Conservation (phyloP, 2,797 vertebrate genomes). For the Acanthiza pusilla region DNA sequence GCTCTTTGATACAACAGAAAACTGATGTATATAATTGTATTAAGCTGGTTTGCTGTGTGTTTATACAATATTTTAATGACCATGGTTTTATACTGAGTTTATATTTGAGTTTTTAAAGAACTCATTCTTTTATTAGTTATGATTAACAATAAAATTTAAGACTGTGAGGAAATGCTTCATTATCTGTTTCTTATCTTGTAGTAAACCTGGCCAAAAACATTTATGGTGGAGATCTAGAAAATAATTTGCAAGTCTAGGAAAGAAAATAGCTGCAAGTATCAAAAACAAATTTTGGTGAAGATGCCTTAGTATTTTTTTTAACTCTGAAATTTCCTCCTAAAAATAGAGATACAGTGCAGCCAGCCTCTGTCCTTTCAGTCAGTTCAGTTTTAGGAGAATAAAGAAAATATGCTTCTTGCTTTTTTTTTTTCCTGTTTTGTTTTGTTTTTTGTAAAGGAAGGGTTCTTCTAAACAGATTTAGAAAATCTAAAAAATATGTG, state of each 20-base stretch:
- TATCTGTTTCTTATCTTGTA: background rate
- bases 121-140: background rate
- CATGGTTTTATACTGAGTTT: background rate
- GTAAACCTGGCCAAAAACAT: background rate
- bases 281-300: background rate
- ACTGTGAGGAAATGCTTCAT: background rate
- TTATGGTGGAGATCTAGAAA: background rate
- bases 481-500: background rate
- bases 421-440: background rate
- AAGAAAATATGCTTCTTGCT: background rate
- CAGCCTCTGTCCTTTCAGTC: background rate
- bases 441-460: background rate
- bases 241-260: background rate
- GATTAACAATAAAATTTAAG: background rate
- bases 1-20: background rate
- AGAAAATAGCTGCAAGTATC: background rate
- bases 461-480: background rate
- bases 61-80: background rate
- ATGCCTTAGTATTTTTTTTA: background rate
- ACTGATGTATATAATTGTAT: background rate
- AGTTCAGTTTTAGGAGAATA: background rate
- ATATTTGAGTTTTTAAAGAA: background rate
- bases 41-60: background rate
- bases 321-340: background rate
- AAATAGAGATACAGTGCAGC: background rate